Conservation (phyloP, 2,113 vertebrate genomes). For the Lethenteron camtschaticum region DNA sequence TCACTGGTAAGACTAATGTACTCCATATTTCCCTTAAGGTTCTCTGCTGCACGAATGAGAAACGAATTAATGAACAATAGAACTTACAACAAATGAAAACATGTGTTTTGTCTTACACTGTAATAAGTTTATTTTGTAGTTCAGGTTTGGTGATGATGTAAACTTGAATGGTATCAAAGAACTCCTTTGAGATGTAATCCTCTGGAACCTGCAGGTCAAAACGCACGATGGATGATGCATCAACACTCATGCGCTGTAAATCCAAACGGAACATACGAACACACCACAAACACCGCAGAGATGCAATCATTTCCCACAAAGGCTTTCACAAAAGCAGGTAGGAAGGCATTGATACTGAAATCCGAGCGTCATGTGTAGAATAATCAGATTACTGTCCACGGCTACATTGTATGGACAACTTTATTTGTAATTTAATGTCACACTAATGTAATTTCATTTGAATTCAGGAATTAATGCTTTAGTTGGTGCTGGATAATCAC, state of each 20-base stretch:
- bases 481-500: no score
- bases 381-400: no score
- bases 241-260: not conserved
- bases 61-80: not conserved
- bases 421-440: no score
- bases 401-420: no score
- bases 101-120: conserved; percentile 41
- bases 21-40: not conserved
- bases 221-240: no score
- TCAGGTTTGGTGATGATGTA: conserved; percentile 97
- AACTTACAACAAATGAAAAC: not conserved
- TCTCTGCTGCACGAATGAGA: not conserved
- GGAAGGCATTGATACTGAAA: no score
- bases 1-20: not conserved
- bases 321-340: no score
- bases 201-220: conserved; percentile 52
- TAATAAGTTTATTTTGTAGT: conserved; percentile 93
- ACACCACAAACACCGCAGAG: not conserved
- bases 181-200: conserved; percentile 85
- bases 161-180: conserved; percentile 95
- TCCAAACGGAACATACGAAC: not conserved
- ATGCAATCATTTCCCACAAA: not conserved
- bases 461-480: no score
- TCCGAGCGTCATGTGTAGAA: no score
- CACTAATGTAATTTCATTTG: no score